Base-by-base conservation (phyloP, 2,797 vertebrate species). In the Vespertilio murinus region DNA sequence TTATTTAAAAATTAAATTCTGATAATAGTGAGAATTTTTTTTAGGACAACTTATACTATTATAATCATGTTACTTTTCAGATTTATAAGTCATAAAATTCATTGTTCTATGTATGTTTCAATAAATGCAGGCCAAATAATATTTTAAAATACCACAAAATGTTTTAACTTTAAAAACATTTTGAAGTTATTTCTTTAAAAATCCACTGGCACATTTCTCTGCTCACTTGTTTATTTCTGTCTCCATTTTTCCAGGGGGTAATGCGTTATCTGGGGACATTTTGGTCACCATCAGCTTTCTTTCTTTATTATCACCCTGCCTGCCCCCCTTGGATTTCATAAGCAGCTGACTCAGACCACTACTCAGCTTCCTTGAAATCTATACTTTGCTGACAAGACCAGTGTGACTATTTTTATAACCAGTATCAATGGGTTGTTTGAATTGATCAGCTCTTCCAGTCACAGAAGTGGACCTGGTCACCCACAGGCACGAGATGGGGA, bases 361-460 rank as follows among this genome's bases (percentile, higher is more conserved):
- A 61, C 77, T 94, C 30, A 78, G 69, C 84, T 92, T 96, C 85
- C 88, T 67, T 79, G 85, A 93, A 90, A 93, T 74, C 40, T 45
- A 92, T 47, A 69, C 38, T 64, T 86, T 69, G 33, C 22, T 23
- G 38, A 73, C 74, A 84, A 45, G 64, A 13, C 40, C 20, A 49
- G 35, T 3, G 14, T 16, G 47, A 52, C 59, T 96, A 79, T 94
- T 94, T 93, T 96, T 79, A 70, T 16, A 84, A 47, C 56, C 18
- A 4, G 5, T 16, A 52, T 64, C 59, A 20, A 65, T 11, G 25
- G 33, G 61, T 42, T 52, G 22, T 75, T 96, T 59, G 67, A 94
- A 59, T 6, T n/a, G 70, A 65, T 67, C 38, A n/a, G 56, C 35
- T 30, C 65, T 42, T 49, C 33, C 5, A 70, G 22, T 69, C 69